Conservation (phyloP, 2,888 invertebrate genomes). For the Apotomis betuletana region DNA sequence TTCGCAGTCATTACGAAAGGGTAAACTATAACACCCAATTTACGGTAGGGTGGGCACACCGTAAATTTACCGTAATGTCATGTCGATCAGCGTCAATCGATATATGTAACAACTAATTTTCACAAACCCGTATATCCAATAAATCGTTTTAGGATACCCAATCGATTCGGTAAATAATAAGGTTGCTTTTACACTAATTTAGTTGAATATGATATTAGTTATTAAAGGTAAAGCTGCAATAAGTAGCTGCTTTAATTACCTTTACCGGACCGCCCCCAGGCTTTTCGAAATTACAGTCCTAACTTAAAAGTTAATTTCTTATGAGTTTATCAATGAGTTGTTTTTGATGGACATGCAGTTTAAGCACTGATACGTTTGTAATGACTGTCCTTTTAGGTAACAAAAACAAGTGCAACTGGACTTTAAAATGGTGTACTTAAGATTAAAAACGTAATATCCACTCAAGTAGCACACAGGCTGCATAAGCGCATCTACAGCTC, state of each 20-base stretch:
- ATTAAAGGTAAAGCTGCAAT: conserved; percentile 29
- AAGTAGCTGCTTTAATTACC: conserved; percentile 51
- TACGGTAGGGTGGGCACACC: conserved; percentile 32
- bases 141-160: neutral
- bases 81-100: conserved; percentile 37
- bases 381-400: conserved; percentile 11
- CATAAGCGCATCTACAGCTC: no score
- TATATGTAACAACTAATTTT: neutral
- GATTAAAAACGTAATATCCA: no score
- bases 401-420: neutral
- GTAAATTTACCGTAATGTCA: conserved; percentile 38
- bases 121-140: neutral
- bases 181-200: conserved; percentile 8
- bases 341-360: conserved; percentile 10
- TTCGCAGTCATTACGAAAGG: conserved; percentile 38
- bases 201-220: conserved; percentile 8
- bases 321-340: conserved; percentile 29
- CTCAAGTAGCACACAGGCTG: no score
- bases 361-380: conserved; percentile 6
- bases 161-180: neutral
- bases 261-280: conserved; percentile 36
- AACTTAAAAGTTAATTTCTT: conserved; percentile 25
- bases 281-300: conserved; percentile 25
- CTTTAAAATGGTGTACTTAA: neutral
- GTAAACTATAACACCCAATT: conserved; percentile 34